Percentiles rank a stretch among this genome's conserved stretches.
These are phyloP conservation scores for Lepidurus packardi DNA, from an alignment of 1,140 invertebrate species.

Conservation along the genomic window DNA sequence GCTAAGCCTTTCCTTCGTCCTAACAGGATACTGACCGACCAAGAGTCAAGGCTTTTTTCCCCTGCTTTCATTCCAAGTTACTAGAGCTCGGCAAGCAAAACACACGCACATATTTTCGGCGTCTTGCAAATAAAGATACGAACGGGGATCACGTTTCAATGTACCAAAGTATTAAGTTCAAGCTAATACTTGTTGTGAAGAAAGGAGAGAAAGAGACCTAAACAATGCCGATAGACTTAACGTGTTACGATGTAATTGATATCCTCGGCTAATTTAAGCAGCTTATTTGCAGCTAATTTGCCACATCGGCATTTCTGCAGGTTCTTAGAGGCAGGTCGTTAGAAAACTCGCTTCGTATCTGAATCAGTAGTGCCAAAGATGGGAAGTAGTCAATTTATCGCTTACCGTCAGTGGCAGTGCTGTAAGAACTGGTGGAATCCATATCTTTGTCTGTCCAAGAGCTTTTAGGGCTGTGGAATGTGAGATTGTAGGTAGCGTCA, in stretches of 20 bases:
- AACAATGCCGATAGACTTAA: background rate
- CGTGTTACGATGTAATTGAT: too few species aligned
- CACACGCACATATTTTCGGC: too few species aligned
- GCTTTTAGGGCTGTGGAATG: background rate
- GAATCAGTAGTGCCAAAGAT: too few species aligned
- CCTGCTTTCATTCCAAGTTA: too few species aligned
- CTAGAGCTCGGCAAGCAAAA: too few species aligned
- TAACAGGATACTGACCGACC: too few species aligned
- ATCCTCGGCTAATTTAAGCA: background rate
- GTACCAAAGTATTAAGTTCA: background rate
- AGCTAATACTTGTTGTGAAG: background rate
- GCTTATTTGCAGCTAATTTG: constrained; percentile 6
- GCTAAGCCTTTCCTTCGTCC: too few species aligned
- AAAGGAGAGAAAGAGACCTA: background rate
- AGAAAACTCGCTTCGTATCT: too few species aligned
- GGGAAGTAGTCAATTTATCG: background rate
- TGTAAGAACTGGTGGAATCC: background rate
- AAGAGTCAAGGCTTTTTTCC: too few species aligned
- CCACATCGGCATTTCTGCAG: background rate
- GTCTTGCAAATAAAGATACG: too few species aligned
- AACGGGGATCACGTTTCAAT: too few species aligned
- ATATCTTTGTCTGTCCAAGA: background rate
- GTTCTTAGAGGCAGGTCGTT: too few species aligned
- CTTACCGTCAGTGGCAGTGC: background rate
- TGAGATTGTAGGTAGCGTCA: background rate